Conservation (phyloP, 2,888 invertebrate genomes). For the Gastracanthus pulcherrimus region DNA sequence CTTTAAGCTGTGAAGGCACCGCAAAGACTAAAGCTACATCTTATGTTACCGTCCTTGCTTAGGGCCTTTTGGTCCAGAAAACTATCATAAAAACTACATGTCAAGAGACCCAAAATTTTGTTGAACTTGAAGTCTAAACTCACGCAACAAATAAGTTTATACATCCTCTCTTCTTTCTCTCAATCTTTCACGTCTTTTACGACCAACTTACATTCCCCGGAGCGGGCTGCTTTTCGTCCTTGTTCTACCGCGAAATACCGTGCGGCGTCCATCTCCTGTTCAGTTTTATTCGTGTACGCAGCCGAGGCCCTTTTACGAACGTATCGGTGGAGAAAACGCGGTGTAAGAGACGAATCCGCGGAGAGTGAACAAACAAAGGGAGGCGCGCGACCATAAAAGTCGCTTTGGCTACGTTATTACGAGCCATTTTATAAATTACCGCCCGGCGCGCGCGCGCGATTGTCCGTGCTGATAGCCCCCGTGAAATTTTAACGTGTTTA, state of each 20-base stretch:
- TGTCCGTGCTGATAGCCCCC: neutral
- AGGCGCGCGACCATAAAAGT: neutral
- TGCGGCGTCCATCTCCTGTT: neutral
- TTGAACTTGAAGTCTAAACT: too few relatives aligned
- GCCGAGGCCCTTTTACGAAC: constrained; percentile 1
- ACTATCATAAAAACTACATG: too few relatives aligned
- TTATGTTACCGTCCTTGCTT: too few relatives aligned
- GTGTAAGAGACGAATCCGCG: too few relatives aligned
- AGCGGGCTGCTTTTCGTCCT: neutral
- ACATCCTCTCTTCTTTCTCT: neutral
- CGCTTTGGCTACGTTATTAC: constrained; percentile 9
- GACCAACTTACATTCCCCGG: neutral
- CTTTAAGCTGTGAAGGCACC: too few relatives aligned
- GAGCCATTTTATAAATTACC: constrained; percentile 33
- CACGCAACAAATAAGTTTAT: neutral
- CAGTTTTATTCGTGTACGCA: neutral
- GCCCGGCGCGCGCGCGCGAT: constrained; percentile 7
- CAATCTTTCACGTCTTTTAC: neutral
- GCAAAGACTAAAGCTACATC: too few relatives aligned
- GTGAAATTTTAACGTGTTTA: constrained; percentile 10
- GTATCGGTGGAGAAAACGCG: neutral
- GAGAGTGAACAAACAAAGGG: neutral
- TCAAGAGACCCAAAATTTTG: too few relatives aligned
- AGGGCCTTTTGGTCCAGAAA: too few relatives aligned
- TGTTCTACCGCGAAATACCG: constrained; percentile 2